These are phyloP conservation scores for Beris morrisii DNA, from an alignment of 2,888 invertebrate species.

Conservation along the genomic window DNA sequence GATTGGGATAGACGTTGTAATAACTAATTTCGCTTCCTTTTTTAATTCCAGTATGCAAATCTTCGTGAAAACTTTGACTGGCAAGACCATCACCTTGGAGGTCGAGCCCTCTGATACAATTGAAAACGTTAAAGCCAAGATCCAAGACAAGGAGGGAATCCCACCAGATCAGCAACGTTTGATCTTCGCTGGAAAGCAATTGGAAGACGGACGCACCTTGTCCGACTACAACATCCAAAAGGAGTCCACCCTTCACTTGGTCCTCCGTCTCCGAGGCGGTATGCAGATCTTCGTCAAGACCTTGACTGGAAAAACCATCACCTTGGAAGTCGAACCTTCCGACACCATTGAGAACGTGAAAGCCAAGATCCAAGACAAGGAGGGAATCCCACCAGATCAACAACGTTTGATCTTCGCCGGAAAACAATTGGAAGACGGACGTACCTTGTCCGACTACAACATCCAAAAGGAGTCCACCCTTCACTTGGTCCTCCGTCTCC, in stretches of 20 bases:
- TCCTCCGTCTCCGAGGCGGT: conserved; percentile 41
- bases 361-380: conserved; percentile 34
- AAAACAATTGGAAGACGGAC: conserved; percentile 89
- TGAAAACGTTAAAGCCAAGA: conserved; percentile 46
- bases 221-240: conserved; percentile 43
- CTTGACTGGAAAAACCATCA: conserved; percentile 33
- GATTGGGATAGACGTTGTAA: too few species aligned
- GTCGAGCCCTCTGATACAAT: conserved; percentile 43
- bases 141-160: conserved; percentile 46
- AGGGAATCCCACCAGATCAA: conserved; percentile 34
- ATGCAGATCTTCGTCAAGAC: conserved; percentile 35
- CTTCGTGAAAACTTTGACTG: conserved; percentile 47
- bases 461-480: conserved; percentile 91
- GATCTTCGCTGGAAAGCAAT: conserved; percentile 46
- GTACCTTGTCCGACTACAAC: conserved; percentile 88
- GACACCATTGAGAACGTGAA: conserved; percentile 34
- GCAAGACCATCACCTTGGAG: conserved; percentile 45
- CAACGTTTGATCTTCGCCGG: conserved; percentile 37
- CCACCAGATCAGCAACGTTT: conserved; percentile 47
- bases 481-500: conserved; percentile 81
- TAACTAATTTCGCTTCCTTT: too few species aligned
- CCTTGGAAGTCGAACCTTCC: conserved; percentile 34
- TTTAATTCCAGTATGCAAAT: conserved; percentile 10
- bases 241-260: conserved; percentile 41
- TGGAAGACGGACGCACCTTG: conserved; percentile 45